Evolutionary conservation across 2,888 invertebrate species (phyloP), one percentile per base, ranked within the genome.

Genomic region (Oscheius sp.): DNA sequence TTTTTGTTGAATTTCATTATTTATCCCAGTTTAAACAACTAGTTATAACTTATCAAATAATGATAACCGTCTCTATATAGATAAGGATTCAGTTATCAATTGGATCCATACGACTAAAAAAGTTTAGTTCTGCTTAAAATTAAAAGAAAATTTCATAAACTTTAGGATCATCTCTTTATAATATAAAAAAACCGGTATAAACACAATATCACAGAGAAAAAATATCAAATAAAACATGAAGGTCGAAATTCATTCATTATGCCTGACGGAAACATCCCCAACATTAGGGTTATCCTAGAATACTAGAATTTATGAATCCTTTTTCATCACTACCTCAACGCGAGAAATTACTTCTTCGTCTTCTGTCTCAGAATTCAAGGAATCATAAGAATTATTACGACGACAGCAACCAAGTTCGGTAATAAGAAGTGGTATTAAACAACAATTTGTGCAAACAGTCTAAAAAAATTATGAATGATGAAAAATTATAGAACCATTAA

Each of bases 401-500:
- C 66, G 47, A 14, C 20, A 2, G 12, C 12, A 17, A 8, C 6
- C 8, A 44, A 63, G 61, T 44, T 78, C 78, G 26, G 68, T 68
- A 56, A 71, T 71, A 5, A 75, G 65, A 14, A 74, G 69, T 9
- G 78, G 78, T 0, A 56, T 24, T 14, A 78, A 62, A 36, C 78
- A 78, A n/a, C 66, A 30, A 14, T 74, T 70, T 9, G 78, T 78
- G 50, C 74, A 73, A n/a, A 78, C 33, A 8, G 73, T 75, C 77
- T 77, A 44, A 67, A 70, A 62, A 12, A 45, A 24, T 22, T 51
- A 38, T 3, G 9, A 47, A 47, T 12, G 33, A 4, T 47, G 22
- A 36, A 6, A 17, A 6, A 17, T 1, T 8, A 51, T 57, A 12
- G 51, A 14, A 78, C 77, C 78, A 80, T 78, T 33, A 80, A 14